Percentiles rank a stretch among this genome's conserved stretches.
Evolutionary conservation across 2,888 invertebrate genomes (phyloP).

Genomic region (Eumacrocentrus americanus): DNA sequence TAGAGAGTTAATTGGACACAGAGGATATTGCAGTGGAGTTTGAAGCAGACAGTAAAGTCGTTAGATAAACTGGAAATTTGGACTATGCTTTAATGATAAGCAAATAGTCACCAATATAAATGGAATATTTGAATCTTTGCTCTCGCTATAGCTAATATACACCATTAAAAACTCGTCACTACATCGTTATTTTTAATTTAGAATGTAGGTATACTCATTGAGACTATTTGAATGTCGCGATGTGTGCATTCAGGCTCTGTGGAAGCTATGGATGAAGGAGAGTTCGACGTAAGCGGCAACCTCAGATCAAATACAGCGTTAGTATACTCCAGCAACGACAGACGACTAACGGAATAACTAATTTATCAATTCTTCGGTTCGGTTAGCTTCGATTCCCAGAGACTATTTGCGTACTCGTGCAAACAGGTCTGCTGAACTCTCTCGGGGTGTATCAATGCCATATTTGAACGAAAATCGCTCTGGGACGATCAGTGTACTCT

Average conservation of each 20-base stretch:
- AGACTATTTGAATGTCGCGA: not conserved
- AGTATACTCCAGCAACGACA: constrained; percentile 29
- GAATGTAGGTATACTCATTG: not conserved
- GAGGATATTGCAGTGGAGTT: constrained; percentile 13
- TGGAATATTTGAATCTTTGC: constrained; percentile 9
- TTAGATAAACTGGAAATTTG: constrained; percentile 20
- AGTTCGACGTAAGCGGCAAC: constrained; percentile 36
- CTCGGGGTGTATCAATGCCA: constrained; percentile 31
- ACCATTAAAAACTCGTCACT: not conserved
- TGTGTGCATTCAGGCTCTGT: not conserved
- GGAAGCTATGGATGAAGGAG: not conserved
- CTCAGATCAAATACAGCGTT: constrained; percentile 49
- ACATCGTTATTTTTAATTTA: not conserved
- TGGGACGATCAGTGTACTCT: not conserved
- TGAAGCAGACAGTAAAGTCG: constrained; percentile 15
- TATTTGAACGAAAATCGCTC: constrained; percentile 33
- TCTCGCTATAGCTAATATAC: not conserved
- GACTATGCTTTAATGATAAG: constrained; percentile 20
- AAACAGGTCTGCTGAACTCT: constrained; percentile 44
- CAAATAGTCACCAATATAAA: constrained; percentile 12
- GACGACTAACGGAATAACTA: constrained; percentile 60
- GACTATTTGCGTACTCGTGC: constrained; percentile 56
- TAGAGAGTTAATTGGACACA: constrained; percentile 51
- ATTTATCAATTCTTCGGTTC: constrained; percentile 62
- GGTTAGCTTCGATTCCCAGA: constrained; percentile 56